A percentile compares a stretch with the other conserved stretches of the same genome.
phyloP scores from a whole-genome alignment of 2,797 vertebrate species.

The Sebastes flavidus region DNA sequence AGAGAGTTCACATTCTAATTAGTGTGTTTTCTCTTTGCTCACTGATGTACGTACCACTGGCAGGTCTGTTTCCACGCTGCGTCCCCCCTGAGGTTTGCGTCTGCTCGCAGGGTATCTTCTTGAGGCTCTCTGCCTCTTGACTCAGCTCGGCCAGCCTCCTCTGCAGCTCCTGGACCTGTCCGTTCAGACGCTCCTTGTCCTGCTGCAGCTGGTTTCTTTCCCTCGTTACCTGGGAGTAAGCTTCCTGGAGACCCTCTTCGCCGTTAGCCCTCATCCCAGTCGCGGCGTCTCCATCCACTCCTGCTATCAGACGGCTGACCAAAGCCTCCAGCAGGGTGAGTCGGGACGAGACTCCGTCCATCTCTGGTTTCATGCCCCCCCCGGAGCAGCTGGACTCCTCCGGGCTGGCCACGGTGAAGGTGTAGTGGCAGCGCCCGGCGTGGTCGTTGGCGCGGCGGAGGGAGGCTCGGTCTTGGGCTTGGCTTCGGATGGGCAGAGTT shows the following conservation, averaged over 20 bases:
- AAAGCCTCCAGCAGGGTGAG: conserved; percentile 84
- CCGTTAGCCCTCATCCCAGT: conserved; percentile 4
- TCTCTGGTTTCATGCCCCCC: conserved; percentile 55
- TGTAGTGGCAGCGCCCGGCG: conserved; percentile 87
- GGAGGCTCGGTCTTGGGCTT: conserved; percentile 71
- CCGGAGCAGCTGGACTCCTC: conserved; percentile 82
- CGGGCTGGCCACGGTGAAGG: conserved; percentile 88
- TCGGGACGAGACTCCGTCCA: conserved; percentile 77
- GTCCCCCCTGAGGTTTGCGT: conserved; percentile 27
- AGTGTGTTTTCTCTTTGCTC: not conserved
- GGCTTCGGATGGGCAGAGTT: conserved; percentile 33
- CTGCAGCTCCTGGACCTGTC: conserved; percentile 72
- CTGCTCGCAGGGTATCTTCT: conserved; percentile 71
- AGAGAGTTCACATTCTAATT: not conserved
- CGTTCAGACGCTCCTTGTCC: conserved; percentile 84
- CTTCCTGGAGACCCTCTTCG: conserved; percentile 70
- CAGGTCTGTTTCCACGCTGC: conserved; percentile 60
- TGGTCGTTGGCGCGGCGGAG: conserved; percentile 76
- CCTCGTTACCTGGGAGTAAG: conserved; percentile 73
- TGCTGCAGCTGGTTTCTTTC: conserved; percentile 84
- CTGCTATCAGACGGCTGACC: conserved; percentile 72
- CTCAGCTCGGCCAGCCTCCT: conserved; percentile 68
- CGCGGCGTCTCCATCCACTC: conserved; percentile 1
- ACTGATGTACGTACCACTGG: conserved; percentile 63
- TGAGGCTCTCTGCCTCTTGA: conserved; percentile 75